phyloP scores from a whole-genome alignment of 2,113 vertebrate genomes.

The Baryphthengus martii region DNA sequence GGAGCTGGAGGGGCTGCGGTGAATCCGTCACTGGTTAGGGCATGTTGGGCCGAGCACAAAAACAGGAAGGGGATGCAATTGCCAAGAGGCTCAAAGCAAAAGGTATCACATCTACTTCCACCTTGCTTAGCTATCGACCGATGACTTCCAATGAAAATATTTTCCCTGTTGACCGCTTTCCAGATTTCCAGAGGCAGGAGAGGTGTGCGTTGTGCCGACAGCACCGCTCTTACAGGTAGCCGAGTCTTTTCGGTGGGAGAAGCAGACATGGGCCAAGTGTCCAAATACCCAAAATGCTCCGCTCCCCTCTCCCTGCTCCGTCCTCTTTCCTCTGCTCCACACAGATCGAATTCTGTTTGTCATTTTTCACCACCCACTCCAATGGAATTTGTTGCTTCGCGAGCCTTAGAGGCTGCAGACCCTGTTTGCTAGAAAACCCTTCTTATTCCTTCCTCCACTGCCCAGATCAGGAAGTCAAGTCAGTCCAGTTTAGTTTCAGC shows the following conservation, averaged over 20 bases:
- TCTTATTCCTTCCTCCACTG: neutral
- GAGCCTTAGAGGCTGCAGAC: neutral
- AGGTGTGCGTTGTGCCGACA: neutral
- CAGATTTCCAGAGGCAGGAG: neutral
- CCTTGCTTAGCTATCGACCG: neutral
- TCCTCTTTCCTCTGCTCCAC: neutral
- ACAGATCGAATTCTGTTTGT: neutral
- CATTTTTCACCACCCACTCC: too few species aligned
- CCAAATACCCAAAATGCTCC: neutral
- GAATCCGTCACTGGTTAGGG: neutral
- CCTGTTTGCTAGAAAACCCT: neutral
- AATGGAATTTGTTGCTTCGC: neutral
- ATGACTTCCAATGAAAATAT: constrained; percentile 45
- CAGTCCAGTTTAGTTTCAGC: neutral
- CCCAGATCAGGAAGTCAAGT: neutral
- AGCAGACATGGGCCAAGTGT: neutral
- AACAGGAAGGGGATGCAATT: neutral
- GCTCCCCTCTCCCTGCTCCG: neutral
- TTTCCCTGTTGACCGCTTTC: constrained; percentile 8
- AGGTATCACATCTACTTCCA: constrained; percentile 23
- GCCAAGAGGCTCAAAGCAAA: constrained; percentile 24
- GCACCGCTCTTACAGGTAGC: neutral
- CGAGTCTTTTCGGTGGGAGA: neutral
- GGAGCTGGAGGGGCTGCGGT: neutral
- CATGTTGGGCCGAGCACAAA: neutral